These are phyloP conservation scores for Bimastos eiseni DNA, from an alignment of 2,888 invertebrate genomes.

Conservation along the genomic window DNA sequence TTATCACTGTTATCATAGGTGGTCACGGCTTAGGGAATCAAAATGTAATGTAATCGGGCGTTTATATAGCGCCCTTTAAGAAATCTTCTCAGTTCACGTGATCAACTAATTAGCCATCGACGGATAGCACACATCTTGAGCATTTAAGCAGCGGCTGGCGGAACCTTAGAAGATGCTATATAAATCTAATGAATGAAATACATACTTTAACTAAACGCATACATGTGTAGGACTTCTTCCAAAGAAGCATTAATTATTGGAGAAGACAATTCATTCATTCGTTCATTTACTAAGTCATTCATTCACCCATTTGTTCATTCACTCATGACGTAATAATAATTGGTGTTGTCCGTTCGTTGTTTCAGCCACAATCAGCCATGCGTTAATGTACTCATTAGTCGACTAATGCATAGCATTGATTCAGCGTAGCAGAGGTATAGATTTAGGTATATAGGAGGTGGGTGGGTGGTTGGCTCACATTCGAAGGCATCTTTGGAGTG, in stretches of 20 bases:
- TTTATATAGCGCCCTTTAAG: no score
- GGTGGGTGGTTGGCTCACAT: constrained; percentile 18
- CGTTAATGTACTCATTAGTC: not conserved
- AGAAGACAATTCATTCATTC: not conserved
- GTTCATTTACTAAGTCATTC: no score
- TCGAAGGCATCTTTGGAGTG: constrained; percentile 34
- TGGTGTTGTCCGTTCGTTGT: not conserved
- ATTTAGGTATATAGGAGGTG: not conserved
- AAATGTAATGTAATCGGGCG: no score
- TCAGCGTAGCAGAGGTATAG: not conserved
- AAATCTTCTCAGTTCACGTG: no score
- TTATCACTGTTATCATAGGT: no score
- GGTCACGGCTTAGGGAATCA: no score
- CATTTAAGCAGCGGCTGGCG: no score
- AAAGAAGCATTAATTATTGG: not conserved
- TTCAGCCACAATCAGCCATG: not conserved
- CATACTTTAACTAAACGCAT: no score
- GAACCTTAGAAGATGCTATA: not conserved
- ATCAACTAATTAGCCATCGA: no score
- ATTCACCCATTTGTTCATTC: not conserved
- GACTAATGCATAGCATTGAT: not conserved
- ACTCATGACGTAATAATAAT: not conserved
- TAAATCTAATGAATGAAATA: not conserved
- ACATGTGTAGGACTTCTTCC: no score
- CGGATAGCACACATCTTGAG: no score